These are phyloP conservation scores for Morpho deidamia DNA, from an alignment of 2,888 invertebrate genomes.

Conservation along the genomic window DNA sequence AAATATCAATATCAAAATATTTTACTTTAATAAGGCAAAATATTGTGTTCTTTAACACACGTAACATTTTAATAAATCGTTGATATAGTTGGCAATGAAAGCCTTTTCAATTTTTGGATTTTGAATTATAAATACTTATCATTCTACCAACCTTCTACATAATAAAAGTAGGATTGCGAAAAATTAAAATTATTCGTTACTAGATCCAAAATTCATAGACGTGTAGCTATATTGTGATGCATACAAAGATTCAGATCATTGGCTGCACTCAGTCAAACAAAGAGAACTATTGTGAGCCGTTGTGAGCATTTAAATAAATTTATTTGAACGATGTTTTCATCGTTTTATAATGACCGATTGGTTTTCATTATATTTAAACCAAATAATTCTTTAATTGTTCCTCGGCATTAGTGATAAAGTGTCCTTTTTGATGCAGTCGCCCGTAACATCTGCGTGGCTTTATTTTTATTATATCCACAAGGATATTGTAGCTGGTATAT, in stretches of 20 bases:
- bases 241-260: not conserved
- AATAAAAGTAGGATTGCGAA: not conserved
- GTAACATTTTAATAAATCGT: not conserved
- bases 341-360: not conserved
- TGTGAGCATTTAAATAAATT: not conserved
- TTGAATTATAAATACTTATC: too few species aligned
- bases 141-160: too few species aligned
- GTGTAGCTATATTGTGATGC: conserved; percentile 1
- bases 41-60: not conserved
- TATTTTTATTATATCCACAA: conserved; percentile 16
- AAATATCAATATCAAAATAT: too few species aligned
- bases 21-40: too few species aligned
- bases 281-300: conserved; percentile 2
- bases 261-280: not conserved
- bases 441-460: conserved; percentile 3
- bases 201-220: not conserved
- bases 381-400: not conserved
- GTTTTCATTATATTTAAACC: not conserved
- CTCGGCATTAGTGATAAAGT: not conserved
- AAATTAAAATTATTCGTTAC: not conserved
- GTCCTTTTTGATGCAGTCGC: conserved; percentile 3
- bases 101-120: too few species aligned
- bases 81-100: too few species aligned
- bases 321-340: not conserved
- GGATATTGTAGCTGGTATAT: conserved; percentile 36